Percentiles rank a stretch among this genome's conserved stretches.
Conservation (phyloP, 2,888 invertebrate species). For the Nymphalis c-album region DNA sequence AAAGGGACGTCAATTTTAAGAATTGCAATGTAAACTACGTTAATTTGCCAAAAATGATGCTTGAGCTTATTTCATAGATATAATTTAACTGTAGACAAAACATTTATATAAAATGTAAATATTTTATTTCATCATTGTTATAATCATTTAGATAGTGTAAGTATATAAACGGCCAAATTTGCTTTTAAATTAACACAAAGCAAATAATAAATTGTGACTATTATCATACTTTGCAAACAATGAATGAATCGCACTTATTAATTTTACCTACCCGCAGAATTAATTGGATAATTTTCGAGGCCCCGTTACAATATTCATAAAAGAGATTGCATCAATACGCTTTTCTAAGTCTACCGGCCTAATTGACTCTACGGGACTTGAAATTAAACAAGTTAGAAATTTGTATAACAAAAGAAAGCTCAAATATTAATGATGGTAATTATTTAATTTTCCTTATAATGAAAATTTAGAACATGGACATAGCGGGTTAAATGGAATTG, state of each 20-base stretch:
- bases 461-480: not conserved
- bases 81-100: no score
- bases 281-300: slow-evolving; percentile 35
- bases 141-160: not conserved
- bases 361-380: slow-evolving; percentile 32
- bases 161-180: slow-evolving; percentile 13
- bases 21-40: no score
- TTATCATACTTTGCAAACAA: slow-evolving; percentile 30
- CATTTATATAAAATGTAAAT: no score
- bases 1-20: no score
- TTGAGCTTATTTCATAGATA: no score
- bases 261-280: slow-evolving; percentile 31
- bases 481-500: not conserved
- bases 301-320: slow-evolving; percentile 31
- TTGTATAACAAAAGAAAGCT: slow-evolving; percentile 26
- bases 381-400: slow-evolving; percentile 31
- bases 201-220: slow-evolving; percentile 27
- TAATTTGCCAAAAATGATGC: no score
- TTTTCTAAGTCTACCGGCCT: slow-evolving; percentile 25
- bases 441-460: slow-evolving; percentile 20
- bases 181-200: slow-evolving; percentile 17
- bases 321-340: slow-evolving; percentile 29
- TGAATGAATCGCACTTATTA: slow-evolving; percentile 31
- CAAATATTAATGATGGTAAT: slow-evolving; percentile 25
- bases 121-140: not conserved